These are phyloP conservation scores for Hypanus sabinus DNA, from an alignment of 2,113 vertebrate genomes.

Conservation along the genomic window DNA sequence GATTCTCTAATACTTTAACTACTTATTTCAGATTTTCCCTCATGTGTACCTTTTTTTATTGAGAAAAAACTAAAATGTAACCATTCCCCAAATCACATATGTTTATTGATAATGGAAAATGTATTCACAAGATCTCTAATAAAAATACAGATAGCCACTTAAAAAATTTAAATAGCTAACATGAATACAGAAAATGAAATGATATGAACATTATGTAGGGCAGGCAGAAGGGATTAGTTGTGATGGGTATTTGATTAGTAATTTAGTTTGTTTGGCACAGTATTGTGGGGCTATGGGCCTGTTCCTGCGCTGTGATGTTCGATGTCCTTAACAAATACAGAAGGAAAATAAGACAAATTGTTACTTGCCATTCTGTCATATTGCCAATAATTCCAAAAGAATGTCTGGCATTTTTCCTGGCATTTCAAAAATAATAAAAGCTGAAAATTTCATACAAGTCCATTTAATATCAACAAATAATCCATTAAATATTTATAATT, in stretches of 20 bases:
- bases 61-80: background rate
- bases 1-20: too few species aligned
- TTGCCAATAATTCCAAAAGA: background rate
- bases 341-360: background rate
- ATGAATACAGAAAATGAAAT: too few species aligned
- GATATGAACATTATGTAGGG: too few species aligned
- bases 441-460: background rate
- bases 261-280: too few species aligned
- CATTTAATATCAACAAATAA: slow-evolving; percentile 10
- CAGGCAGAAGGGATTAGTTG: too few species aligned
- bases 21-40: too few species aligned
- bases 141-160: background rate
- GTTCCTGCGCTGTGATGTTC: too few species aligned
- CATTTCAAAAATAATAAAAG: background rate
- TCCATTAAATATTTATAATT: background rate
- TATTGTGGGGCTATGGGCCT: too few species aligned
- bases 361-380: background rate
- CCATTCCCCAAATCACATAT: background rate
- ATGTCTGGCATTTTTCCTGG: background rate
- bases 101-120: background rate
- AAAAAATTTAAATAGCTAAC: background rate
- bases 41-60: background rate
- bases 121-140: background rate
- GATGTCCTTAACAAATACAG: background rate
- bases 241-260: too few species aligned